Base-by-base conservation (phyloP, 2,797 vertebrate genomes). In the Streptopelia turtur region DNA sequence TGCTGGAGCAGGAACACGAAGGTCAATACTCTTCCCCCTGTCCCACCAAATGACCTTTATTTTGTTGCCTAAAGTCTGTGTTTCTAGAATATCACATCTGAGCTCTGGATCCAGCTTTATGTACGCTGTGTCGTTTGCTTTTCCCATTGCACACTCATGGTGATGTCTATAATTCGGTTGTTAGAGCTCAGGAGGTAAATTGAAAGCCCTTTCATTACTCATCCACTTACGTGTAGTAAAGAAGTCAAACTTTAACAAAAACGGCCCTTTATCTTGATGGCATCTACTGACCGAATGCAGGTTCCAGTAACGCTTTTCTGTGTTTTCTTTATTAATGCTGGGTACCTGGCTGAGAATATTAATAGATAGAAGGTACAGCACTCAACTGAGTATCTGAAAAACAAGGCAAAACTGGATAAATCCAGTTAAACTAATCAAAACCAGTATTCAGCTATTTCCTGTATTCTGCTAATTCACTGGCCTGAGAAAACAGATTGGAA, bases 211-310 rank as follows among this genome's bases (percentile, higher is more conserved):
- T 93, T 87, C 53, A 61, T 84, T 95, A 88, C 86, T 70, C 89
- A 84, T 93, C 84, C 8, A 1, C 75, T 79, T 93, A 80, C 93
- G 89, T 89, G 89, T 33, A 57, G 85, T 74, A 84, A 75, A 84
- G 64, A 82, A 96, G 96, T 97, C 84, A 97, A 95, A 97, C 92
- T 96, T 96, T 96, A 96, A 97, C 93, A 90, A 86, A 92, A 92
- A 76, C 27, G n/a, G 57, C 47, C 76, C 92, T 89, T 96, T 97
- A 96, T 97, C 96, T 97, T 86, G 87, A 94, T 95, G 59, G 83
- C 94, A 97, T 97, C 97, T 96, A 65, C 78, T n/a, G 28, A 8
- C 60, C 91, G 69, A 81, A 56, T 78, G 87, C 83, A 93, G 89
- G 53, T 88, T 92, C 90, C 78, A 21, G 81, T 90, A 92, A 83